These are phyloP conservation scores for Siniperca obscura DNA, from an alignment of 2,797 vertebrate genomes.

Conservation along the genomic window DNA sequence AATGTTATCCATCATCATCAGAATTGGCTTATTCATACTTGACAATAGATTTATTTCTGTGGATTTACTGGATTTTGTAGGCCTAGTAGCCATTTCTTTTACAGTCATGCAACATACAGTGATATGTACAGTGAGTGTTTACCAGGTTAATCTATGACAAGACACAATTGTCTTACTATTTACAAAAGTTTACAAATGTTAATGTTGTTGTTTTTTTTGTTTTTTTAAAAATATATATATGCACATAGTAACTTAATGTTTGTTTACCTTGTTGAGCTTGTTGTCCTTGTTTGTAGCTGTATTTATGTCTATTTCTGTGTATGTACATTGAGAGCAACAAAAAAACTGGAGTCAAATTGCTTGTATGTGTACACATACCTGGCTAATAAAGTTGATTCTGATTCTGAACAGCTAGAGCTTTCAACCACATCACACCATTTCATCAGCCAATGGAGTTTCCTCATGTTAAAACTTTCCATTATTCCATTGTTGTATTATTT, in stretches of 20 bases:
- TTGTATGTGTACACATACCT: no score
- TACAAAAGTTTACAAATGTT: no score
- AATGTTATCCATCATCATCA: slow-evolving; percentile 33
- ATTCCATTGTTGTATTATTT: not conserved
- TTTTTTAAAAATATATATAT: no score
- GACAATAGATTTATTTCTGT: not conserved
- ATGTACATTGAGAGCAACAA: no score
- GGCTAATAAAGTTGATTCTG: no score
- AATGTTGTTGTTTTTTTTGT: no score
- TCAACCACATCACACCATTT: not conserved
- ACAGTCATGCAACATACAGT: not conserved
- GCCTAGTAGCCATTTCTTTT: not conserved
- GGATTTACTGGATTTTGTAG: slow-evolving; percentile 21
- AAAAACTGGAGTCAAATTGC: no score
- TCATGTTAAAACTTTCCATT: not conserved
- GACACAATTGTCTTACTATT: no score
- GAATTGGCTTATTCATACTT: not conserved
- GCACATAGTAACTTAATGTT: no score
- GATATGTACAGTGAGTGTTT: not conserved
- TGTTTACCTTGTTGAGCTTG: no score
- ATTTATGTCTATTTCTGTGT: no score
- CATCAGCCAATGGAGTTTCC: not conserved
- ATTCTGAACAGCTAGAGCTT: not conserved
- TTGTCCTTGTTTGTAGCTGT: no score
- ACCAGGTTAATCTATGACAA: not conserved